phyloP scores from a whole-genome alignment of 2,888 invertebrate genomes.

The Diogma glabrata region DNA sequence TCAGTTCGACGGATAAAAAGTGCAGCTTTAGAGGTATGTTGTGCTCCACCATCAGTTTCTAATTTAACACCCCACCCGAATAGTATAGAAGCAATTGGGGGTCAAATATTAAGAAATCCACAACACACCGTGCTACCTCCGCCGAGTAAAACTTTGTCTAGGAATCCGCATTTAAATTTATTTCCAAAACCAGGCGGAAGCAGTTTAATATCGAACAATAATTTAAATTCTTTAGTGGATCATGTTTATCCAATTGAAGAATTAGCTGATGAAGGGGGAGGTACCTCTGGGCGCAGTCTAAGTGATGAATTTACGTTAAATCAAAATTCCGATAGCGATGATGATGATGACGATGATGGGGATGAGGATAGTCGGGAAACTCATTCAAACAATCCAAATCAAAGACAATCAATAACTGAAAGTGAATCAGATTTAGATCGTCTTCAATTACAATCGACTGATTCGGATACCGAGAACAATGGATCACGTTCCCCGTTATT shows the following conservation, averaged over 20 bases:
- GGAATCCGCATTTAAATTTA: conserved; percentile 58
- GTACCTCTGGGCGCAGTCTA: conserved; percentile 38
- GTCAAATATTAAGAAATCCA: conserved; percentile 54
- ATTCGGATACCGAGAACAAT: conserved; percentile 55
- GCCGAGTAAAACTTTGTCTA: conserved; percentile 54
- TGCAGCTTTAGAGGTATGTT: conserved; percentile 57
- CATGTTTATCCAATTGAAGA: conserved; percentile 77
- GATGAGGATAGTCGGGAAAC: conserved; percentile 5
- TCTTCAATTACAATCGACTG: conserved; percentile 36
- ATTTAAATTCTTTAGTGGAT: conserved; percentile 47
- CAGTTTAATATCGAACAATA: not conserved
- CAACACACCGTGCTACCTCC: conserved; percentile 51
- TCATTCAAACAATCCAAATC: conserved; percentile 39
- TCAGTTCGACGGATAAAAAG: conserved; percentile 54
- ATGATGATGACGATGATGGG: conserved; percentile 44
- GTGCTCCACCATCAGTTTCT: conserved; percentile 54
- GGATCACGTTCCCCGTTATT: conserved; percentile 59
- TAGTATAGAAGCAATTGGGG: conserved; percentile 62
- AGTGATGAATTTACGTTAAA: conserved; percentile 42
- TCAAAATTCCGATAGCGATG: conserved; percentile 46
- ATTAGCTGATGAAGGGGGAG: conserved; percentile 63
- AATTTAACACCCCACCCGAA: conserved; percentile 71
- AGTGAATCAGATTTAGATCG: conserved; percentile 24
- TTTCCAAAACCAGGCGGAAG: conserved; percentile 41
- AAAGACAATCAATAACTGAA: conserved; percentile 28